Evolutionary conservation across 2,113 vertebrate genomes (phyloP).

Genomic region (Parotia lawesii): DNA sequence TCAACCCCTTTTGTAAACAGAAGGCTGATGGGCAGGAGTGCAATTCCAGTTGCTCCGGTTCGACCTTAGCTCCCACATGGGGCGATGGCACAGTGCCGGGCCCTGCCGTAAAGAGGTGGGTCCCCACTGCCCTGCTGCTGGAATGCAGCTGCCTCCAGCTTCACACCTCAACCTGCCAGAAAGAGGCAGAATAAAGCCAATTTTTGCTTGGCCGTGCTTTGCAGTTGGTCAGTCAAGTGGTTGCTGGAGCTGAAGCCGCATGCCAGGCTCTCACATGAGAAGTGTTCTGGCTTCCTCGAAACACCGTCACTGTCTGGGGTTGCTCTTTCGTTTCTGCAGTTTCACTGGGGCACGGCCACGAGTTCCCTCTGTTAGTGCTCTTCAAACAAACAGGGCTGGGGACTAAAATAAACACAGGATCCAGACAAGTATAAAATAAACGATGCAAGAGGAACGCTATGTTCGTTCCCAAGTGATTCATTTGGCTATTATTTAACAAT

Average conservation of each 20-base stretch:
- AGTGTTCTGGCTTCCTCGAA: not conserved
- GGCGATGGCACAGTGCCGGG: rapidly evolving
- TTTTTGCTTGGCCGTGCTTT: rapidly evolving
- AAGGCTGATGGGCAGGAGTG: not conserved
- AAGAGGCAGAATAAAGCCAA: rapidly evolving
- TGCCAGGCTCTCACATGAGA: not conserved
- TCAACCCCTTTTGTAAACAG: constrained; percentile 21
- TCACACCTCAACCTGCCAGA: not conserved
- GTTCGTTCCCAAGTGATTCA: constrained; percentile 36
- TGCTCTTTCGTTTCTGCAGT: not conserved
- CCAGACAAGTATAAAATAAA: not conserved
- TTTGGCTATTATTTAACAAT: not conserved
- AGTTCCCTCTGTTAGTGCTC: not conserved
- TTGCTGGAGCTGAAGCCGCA: not conserved
- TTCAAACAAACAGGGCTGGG: not conserved
- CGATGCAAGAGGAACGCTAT: not conserved
- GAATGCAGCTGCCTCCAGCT: not conserved
- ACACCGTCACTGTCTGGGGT: not conserved
- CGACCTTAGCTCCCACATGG: rapidly evolving
- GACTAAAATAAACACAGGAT: not conserved
- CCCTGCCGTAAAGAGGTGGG: rapidly evolving
- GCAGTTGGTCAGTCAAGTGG: rapidly evolving
- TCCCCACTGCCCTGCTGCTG: not conserved
- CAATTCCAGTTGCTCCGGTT: not conserved
- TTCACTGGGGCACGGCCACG: not conserved